These are phyloP conservation scores for Xylophagus ater DNA, from an alignment of 2,888 invertebrate species.

Conservation along the genomic window DNA sequence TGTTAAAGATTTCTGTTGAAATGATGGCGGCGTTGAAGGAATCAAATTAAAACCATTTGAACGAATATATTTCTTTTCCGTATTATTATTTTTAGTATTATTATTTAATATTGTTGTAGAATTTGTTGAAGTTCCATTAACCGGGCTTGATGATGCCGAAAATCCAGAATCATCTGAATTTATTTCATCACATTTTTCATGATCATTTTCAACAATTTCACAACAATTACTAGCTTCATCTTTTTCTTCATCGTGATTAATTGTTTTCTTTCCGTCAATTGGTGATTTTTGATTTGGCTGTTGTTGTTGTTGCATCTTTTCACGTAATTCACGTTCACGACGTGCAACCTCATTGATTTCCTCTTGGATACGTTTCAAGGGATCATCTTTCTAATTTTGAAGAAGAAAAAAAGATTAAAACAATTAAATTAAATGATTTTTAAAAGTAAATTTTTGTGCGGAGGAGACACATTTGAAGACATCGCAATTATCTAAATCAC, in stretches of 20 bases:
- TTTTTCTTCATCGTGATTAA: no score
- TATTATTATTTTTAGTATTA: slow-evolving; percentile 4
- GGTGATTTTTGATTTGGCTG: slow-evolving; percentile 18
- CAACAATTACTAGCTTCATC: slow-evolving; percentile 5
- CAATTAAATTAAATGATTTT: no score
- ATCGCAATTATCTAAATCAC: no score
- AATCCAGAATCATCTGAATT: slow-evolving; percentile 38
- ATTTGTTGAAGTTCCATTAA: slow-evolving; percentile 26
- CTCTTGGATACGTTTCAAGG: slow-evolving; percentile 70
- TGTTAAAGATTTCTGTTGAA: slow-evolving; percentile 32
- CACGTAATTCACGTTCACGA: slow-evolving; percentile 66
- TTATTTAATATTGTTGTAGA: no score
- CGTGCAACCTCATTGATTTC: slow-evolving; percentile 81
- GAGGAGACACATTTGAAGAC: no score
- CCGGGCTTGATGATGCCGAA: slow-evolving; percentile 35
- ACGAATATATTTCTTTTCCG: slow-evolving; percentile 30
- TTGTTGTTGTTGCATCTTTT: slow-evolving; percentile 38
- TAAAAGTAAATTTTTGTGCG: no score
- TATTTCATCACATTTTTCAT: slow-evolving; percentile 31
- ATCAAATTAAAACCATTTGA: slow-evolving; percentile 32
- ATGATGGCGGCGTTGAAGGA: slow-evolving; percentile 35
- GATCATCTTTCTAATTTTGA: slow-evolving; percentile 55
- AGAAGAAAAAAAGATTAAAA: slow-evolving; percentile 35
- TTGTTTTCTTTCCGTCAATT: no score
- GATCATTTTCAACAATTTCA: slow-evolving; percentile 26